A percentile compares a stretch with the other conserved stretches of the same genome.
Evolutionary conservation across 1,140 invertebrate genomes (phyloP).

Genomic region (Kradibia gibbosae): DNA sequence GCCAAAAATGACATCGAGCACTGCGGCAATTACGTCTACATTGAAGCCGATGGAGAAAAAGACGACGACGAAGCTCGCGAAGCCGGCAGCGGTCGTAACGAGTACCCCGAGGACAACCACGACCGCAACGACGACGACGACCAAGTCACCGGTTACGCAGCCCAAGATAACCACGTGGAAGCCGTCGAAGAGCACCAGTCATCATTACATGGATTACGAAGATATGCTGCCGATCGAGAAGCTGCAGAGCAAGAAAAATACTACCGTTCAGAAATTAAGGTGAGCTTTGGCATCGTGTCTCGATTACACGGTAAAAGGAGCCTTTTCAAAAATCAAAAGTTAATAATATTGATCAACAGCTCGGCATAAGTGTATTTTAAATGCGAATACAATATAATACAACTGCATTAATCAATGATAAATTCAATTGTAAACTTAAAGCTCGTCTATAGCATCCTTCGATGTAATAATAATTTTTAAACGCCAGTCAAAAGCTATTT

Average conservation of each 20-base stretch:
- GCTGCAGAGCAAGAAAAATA: slow-evolving; percentile 46
- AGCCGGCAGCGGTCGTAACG: slow-evolving; percentile 55
- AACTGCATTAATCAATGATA: no score
- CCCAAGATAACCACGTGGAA: slow-evolving; percentile 66
- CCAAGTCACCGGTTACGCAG: slow-evolving; percentile 50
- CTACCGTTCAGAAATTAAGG: slow-evolving; percentile 10
- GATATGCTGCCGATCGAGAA: slow-evolving; percentile 60
- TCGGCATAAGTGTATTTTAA: no score
- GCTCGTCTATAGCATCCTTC: no score
- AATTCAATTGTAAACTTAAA: no score
- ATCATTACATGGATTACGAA: slow-evolving; percentile 59
- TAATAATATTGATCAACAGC: no score
- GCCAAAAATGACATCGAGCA: slow-evolving; percentile 42
- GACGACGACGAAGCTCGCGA: slow-evolving; percentile 50
- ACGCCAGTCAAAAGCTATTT: no score
- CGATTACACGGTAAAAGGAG: no score
- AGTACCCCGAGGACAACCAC: slow-evolving; percentile 61
- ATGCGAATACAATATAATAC: no score
- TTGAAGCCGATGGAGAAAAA: slow-evolving; percentile 58
- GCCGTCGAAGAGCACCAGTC: slow-evolving; percentile 53
- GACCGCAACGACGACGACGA: slow-evolving; percentile 59
- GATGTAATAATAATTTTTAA: no score
- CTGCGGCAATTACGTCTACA: slow-evolving; percentile 62
- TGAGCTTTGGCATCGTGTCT: background rate
- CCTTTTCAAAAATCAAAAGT: no score